phyloP scores from a whole-genome alignment of 2,113 vertebrate species.

The Manacus vitellinus region DNA sequence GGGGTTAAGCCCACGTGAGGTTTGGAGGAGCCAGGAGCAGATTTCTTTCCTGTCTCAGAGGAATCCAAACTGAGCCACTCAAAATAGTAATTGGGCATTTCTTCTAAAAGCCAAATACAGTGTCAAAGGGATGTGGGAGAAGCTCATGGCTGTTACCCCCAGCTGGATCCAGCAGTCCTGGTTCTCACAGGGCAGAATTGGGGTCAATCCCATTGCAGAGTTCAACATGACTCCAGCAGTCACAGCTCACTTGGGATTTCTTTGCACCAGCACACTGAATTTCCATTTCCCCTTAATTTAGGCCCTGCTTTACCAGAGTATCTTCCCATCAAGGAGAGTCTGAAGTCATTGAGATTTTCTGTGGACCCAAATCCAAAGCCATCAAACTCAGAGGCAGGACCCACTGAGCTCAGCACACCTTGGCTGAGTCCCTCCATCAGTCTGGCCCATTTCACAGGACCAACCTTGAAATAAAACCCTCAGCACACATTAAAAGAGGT shows the following conservation, averaged over 20 bases:
- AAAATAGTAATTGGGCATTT: too few species aligned
- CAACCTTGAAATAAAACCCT: neutral
- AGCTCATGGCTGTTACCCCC: neutral
- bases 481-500: neutral
- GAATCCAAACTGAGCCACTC: neutral
- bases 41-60: neutral
- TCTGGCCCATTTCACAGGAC: neutral
- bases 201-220: neutral
- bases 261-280: neutral
- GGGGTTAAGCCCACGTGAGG: accelerated
- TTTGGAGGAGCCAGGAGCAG: neutral
- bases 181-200: neutral
- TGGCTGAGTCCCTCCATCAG: neutral
- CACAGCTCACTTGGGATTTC: neutral
- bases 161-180: neutral
- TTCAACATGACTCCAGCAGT: accelerated
- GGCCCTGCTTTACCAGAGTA: neutral
- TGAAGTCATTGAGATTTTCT: neutral
- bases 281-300: neutral
- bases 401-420: neutral
- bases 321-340: accelerated
- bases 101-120: neutral
- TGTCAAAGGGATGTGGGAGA: neutral
- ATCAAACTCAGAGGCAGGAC: neutral
- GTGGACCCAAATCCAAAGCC: neutral